Evolutionary conservation across 2,113 vertebrate species (phyloP), one percentile per base, ranked within the genome.

Genomic region (Tetrax tetrax): DNA sequence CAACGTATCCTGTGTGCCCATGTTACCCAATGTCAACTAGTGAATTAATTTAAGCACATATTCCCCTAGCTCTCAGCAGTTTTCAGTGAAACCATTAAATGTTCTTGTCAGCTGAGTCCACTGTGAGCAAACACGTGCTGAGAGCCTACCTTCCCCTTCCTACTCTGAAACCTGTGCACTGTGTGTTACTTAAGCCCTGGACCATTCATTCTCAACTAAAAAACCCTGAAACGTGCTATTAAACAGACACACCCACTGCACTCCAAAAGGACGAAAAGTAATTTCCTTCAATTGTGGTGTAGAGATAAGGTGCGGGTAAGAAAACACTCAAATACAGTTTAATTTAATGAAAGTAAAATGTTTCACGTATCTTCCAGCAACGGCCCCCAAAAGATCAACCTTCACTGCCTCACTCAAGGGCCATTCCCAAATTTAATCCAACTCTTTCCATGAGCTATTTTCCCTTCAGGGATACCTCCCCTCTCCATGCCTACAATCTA

Each of bases 181-280:
- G 37, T 14, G 23, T 9, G 35, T 60, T 72, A 93, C 45, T 61
- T 23, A 41, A 71, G 29, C 33, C 13, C 43, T 1, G 5, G 31
- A 68, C n/a, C 60, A 76, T 35, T 69, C n/a, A 22, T n/a, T 64
- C 16, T 18, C 31, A 69, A 69, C 17, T 22, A 7, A 56, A 68
- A 64, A 83, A 63, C 1, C 21, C 27, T 24, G 51, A 89, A 70
- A 77, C 28, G 18, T 25, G 35, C 56, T 66, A 72, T 68, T 89
- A 80, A 79, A 83, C 69, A 47, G 65, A 78, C 79, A 89, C 88
- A 93, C 83, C 61, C 86, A 56, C 9, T 59, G 25, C 66, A 88
- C 87, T 69, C 88, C 78, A 47, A 85, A 82, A 82, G 86, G 54
- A 91, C 69, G 91, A 87, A 87, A 96, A 92, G 76, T 56, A 53